These are phyloP conservation scores for Phasia obesa DNA, from an alignment of 2,888 invertebrate genomes.

Conservation along the genomic window DNA sequence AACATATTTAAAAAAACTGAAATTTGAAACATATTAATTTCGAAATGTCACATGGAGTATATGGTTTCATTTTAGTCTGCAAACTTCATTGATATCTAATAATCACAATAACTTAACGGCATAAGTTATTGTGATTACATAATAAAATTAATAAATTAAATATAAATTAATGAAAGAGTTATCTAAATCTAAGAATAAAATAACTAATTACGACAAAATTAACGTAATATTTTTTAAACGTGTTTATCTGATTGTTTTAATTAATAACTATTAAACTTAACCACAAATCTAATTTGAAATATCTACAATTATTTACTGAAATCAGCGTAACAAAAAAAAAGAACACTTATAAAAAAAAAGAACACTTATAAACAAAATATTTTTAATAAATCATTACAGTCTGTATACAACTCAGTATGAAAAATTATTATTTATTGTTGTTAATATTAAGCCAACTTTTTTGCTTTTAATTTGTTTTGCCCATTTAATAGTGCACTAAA, in stretches of 20 bases:
- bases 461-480: neutral
- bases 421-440: slow-evolving; percentile 44
- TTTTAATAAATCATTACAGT: slow-evolving; percentile 36
- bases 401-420: slow-evolving; percentile 6
- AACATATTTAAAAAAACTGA: too few species aligned
- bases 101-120: too few species aligned
- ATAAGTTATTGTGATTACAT: too few species aligned
- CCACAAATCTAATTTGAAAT: slow-evolving; percentile 12
- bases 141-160: too few species aligned
- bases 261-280: slow-evolving; percentile 9
- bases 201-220: neutral
- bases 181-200: neutral
- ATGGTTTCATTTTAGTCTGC: too few species aligned
- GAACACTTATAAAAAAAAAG: neutral
- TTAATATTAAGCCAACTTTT: slow-evolving; percentile 5
- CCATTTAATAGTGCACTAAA: neutral
- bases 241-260: neutral
- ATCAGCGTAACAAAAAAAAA: neutral
- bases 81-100: too few species aligned
- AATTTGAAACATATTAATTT: too few species aligned
- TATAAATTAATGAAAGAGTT: neutral
- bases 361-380: too few species aligned
- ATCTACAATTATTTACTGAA: neutral
- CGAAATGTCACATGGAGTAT: too few species aligned
- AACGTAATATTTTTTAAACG: neutral